A percentile compares a stretch with the other conserved stretches of the same genome.
Conservation (phyloP, 2,113 vertebrate species). For the Canis aureus region DNA sequence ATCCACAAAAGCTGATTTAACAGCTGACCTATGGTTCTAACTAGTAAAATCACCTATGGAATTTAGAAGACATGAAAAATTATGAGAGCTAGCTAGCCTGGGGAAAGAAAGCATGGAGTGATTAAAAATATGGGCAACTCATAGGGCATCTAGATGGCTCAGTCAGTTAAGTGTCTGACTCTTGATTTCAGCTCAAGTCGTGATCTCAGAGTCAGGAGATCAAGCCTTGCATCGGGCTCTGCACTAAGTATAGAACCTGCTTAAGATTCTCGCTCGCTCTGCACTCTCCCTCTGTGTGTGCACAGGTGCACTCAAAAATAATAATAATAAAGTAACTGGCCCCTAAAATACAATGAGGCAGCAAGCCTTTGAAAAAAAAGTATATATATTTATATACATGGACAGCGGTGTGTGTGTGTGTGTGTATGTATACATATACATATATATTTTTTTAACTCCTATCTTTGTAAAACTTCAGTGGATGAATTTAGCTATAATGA, state of each 20-base stretch:
- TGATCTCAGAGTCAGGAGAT: background rate
- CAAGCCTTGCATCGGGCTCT: background rate
- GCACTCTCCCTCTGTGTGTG: background rate
- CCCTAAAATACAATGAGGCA: background rate
- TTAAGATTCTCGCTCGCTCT: background rate
- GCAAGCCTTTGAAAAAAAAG: too few relatives aligned
- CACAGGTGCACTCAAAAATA: background rate
- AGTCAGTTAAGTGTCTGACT: background rate
- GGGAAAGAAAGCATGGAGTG: background rate
- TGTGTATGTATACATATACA: too few relatives aligned
- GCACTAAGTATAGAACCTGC: background rate
- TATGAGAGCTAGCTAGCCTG: background rate
- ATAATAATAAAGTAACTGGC: background rate
- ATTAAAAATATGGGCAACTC: background rate
- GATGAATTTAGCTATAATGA: background rate
- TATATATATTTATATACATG: too few relatives aligned
- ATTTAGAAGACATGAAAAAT: slow-evolving; percentile 28
- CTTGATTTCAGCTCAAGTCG: background rate
- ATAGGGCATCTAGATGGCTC: background rate
- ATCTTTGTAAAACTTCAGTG: background rate
- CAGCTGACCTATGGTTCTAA: background rate
- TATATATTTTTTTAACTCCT: background rate
- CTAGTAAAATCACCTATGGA: background rate
- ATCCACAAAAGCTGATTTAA: background rate
- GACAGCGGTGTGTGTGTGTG: too few relatives aligned